A percentile compares a stretch with the other conserved stretches of the same genome.
Conservation (phyloP, 1,140 invertebrate genomes). For the Mesaphorura yosii region DNA sequence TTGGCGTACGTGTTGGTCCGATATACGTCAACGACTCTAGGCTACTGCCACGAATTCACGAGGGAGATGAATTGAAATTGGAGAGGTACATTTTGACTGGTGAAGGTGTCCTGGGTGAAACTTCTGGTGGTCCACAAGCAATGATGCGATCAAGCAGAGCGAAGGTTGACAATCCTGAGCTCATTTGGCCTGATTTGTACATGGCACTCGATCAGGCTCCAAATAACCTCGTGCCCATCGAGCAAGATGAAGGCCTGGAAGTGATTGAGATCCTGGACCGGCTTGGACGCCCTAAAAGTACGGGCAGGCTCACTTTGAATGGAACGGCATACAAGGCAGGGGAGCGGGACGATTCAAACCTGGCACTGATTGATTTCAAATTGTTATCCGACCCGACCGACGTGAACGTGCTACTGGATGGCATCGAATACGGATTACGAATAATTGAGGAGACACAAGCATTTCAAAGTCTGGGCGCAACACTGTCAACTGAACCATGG, state of each 20-base stretch:
- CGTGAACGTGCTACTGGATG: conserved; percentile 1
- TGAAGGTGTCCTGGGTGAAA: not conserved
- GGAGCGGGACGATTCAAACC: not conserved
- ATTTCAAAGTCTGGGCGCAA: not conserved
- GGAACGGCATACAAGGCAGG: not conserved
- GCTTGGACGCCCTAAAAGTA: not conserved
- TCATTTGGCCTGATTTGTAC: not conserved
- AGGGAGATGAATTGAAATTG: not conserved
- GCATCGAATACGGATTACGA: not conserved
- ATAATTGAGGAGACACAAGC: not conserved
- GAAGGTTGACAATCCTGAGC: not conserved
- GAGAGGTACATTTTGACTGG: not conserved
- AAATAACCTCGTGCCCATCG: not conserved
- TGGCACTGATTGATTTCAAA: conserved; percentile 6
- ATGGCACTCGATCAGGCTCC: not conserved
- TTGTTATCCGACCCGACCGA: not conserved
- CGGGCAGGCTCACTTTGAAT: not conserved
- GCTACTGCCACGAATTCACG: not conserved
- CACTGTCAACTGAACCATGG: no score
- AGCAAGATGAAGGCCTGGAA: not conserved
- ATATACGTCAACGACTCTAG: not conserved
- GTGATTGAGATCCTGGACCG: not conserved
- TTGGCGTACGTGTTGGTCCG: not conserved
- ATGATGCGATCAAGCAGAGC: not conserved
- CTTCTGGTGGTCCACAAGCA: not conserved